Conservation (phyloP, 2,888 invertebrate genomes). For the Achlya flavicornis region DNA sequence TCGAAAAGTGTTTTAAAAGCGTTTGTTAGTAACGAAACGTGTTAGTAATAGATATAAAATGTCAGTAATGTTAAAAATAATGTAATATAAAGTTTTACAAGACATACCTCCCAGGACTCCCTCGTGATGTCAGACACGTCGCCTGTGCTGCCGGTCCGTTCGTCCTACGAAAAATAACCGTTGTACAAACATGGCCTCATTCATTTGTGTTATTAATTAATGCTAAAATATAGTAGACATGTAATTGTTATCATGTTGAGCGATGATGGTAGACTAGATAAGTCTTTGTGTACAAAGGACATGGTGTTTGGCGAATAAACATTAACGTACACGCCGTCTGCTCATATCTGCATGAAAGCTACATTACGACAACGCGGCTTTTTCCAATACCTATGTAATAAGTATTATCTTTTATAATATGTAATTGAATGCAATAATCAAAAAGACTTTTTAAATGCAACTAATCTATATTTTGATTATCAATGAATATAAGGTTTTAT, state of each 20-base stretch:
- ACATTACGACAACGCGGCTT: not conserved
- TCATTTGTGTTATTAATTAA: not conserved
- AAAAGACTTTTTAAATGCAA: no score
- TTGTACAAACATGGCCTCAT: not conserved
- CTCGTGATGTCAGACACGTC: conserved; percentile 92
- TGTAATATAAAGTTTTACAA: conserved; percentile 15
- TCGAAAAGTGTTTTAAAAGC: conserved; percentile 60
- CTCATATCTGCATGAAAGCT: not conserved
- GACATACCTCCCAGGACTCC: conserved; percentile 97
- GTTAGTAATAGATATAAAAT: conserved; percentile 38
- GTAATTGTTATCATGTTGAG: conserved; percentile 63
- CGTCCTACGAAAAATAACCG: conserved; percentile 64
- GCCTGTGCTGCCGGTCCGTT: conserved; percentile 86
- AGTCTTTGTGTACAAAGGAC: conserved; percentile 35
- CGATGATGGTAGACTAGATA: conserved; percentile 49
- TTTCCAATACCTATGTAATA: not conserved
- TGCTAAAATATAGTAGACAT: conserved; percentile 35
- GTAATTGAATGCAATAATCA: no score
- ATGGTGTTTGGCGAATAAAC: conserved; percentile 30
- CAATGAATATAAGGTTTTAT: no score
- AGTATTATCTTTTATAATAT: no score
- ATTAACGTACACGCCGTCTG: conserved; percentile 5
- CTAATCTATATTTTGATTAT: no score
- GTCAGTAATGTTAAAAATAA: conserved; percentile 21
- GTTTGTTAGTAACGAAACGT: conserved; percentile 56